Evolutionary conservation across 2,888 invertebrate species (phyloP).

Genomic region (Embidobia sp.): DNA sequence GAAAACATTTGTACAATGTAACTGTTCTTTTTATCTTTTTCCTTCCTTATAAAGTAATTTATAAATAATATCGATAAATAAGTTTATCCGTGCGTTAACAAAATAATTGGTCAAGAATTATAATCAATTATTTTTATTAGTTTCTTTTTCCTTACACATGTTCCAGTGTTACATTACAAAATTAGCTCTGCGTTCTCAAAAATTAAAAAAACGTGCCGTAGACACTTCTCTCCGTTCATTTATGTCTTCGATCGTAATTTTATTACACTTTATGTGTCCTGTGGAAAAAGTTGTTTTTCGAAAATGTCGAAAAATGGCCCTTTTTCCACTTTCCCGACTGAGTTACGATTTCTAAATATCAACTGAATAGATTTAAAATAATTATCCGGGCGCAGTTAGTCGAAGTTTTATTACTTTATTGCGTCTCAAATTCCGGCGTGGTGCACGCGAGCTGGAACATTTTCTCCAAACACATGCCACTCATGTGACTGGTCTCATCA

Average conservation of each 20-base stretch:
- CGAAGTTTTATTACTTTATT: slow-evolving; percentile 47
- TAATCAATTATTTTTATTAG: too few species aligned
- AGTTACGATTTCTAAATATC: slow-evolving; percentile 20
- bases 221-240: background rate
- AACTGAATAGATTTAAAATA: slow-evolving; percentile 45
- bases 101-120: too few species aligned
- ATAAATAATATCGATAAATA: too few species aligned
- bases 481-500: slow-evolving; percentile 56
- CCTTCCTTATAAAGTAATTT: too few species aligned
- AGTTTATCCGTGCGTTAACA: too few species aligned
- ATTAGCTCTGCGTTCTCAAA: slow-evolving; percentile 1
- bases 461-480: slow-evolving; percentile 51
- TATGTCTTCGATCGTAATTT: slow-evolving; percentile 8
- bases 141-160: too few species aligned
- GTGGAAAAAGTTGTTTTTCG: slow-evolving; percentile 18
- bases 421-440: slow-evolving; percentile 41
- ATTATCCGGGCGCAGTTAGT: slow-evolving; percentile 30
- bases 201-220: slow-evolving; percentile 12
- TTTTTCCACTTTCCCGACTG: slow-evolving; percentile 13
- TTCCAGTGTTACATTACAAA: slow-evolving; percentile 17
- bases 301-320: slow-evolving; percentile 4
- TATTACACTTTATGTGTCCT: slow-evolving; percentile 21
- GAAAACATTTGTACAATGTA: too few species aligned
- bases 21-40: too few species aligned
- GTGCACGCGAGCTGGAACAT: slow-evolving; percentile 34